phyloP scores from a whole-genome alignment of 2,888 invertebrate species.

The Andrena camellia region DNA sequence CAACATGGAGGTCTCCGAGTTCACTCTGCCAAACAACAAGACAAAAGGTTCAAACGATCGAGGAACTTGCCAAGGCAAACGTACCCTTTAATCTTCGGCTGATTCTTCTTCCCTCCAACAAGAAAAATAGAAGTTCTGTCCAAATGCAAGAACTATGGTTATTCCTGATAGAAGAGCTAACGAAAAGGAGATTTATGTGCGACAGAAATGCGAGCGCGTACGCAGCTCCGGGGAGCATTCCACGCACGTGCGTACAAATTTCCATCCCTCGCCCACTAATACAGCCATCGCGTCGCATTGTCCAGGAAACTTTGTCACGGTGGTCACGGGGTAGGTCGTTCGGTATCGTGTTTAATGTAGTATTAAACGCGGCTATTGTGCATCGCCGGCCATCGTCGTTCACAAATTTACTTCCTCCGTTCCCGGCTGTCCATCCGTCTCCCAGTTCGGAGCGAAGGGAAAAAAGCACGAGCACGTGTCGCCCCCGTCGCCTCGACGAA shows the following conservation, averaged over 20 bases:
- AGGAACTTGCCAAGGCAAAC: too few species aligned
- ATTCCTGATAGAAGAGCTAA: background rate
- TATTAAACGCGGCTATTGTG: slow-evolving; percentile 84
- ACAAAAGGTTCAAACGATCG: too few species aligned
- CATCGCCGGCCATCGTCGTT: slow-evolving; percentile 76
- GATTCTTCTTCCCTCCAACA: too few species aligned
- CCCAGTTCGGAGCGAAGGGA: slow-evolving; percentile 49
- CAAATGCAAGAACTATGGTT: background rate
- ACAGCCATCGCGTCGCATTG: slow-evolving; percentile 44
- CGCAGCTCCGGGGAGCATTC: background rate
- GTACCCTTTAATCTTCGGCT: too few species aligned
- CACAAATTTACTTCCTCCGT: slow-evolving; percentile 82
- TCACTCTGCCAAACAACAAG: too few species aligned
- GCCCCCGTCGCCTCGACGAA: slow-evolving; percentile 60
- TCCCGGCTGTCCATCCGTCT: slow-evolving; percentile 60
- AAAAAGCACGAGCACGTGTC: slow-evolving; percentile 76
- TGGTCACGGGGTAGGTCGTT: slow-evolving; percentile 58
- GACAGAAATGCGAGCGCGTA: background rate
- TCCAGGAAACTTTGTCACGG: slow-evolving; percentile 67
- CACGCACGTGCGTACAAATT: slow-evolving; percentile 32
- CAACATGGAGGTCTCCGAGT: too few species aligned
- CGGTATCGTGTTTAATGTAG: slow-evolving; percentile 81
- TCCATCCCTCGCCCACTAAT: slow-evolving; percentile 44
- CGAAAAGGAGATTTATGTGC: slow-evolving; percentile 15
- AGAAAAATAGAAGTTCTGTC: too few species aligned